Conservation (phyloP, 2,113 vertebrate species). For the Rhizomys pruinosus region DNA sequence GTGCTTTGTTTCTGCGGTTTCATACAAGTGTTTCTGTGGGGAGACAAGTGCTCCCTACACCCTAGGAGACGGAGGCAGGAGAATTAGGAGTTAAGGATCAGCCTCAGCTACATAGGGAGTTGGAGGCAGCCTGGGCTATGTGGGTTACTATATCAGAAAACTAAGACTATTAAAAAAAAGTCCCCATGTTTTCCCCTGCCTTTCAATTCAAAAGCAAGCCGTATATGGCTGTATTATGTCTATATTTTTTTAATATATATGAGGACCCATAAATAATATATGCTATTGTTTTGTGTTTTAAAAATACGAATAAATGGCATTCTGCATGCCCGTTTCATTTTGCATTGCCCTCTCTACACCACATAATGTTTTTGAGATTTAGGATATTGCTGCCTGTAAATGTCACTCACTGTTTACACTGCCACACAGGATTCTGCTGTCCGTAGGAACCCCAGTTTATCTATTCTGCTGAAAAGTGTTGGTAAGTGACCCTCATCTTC, state of each 20-base stretch:
- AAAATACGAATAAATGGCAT: neutral
- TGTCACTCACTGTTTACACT: neutral
- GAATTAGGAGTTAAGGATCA: neutral
- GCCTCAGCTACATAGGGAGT: neutral
- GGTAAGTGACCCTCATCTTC: neutral
- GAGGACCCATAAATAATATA: neutral
- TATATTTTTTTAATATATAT: neutral
- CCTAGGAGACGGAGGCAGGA: neutral
- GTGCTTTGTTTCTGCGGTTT: no score
- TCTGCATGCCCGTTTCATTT: neutral
- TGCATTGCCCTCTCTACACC: neutral
- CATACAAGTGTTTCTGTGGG: no score
- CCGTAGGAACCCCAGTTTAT: neutral
- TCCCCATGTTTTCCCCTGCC: neutral
- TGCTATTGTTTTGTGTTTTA: neutral
- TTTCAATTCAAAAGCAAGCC: neutral
- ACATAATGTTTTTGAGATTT: neutral
- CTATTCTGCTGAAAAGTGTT: neutral
- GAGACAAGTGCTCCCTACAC: no score
- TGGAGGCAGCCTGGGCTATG: neutral
- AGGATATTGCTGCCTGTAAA: neutral
- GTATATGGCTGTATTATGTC: neutral
- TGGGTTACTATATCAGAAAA: neutral
- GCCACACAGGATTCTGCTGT: neutral
- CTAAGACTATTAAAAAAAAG: no score